Evolutionary conservation across 2,113 vertebrate species (phyloP).

Genomic region (Paradoxurus hermaphroditus): DNA sequence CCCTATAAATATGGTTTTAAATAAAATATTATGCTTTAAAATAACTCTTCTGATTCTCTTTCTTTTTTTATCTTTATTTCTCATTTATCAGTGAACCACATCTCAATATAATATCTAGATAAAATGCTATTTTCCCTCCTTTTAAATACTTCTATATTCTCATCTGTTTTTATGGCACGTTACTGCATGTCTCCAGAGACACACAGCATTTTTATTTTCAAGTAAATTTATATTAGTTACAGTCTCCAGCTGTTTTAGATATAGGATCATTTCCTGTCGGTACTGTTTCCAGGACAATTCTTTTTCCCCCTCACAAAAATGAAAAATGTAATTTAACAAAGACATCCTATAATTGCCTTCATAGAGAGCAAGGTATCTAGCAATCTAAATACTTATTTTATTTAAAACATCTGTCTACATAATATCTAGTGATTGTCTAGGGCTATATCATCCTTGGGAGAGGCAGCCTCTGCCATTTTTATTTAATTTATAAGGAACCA

Average conservation of each 20-base stretch:
- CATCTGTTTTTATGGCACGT: slow-evolving; percentile 84
- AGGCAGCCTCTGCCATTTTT: slow-evolving; percentile 83
- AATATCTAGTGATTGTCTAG: slow-evolving; percentile 82
- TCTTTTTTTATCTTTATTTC: slow-evolving; percentile 51
- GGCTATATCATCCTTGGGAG: slow-evolving; percentile 80
- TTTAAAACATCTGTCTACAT: slow-evolving; percentile 88
- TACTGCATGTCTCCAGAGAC: slow-evolving; percentile 85
- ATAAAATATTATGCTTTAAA: slow-evolving; percentile 48
- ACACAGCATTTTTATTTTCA: slow-evolving; percentile 87
- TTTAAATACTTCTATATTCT: slow-evolving; percentile 81
- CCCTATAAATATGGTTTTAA: slow-evolving; percentile 30
- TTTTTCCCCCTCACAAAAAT: slow-evolving; percentile 80
- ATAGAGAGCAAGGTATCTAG: slow-evolving; percentile 87
- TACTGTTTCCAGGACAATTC: slow-evolving; percentile 84
- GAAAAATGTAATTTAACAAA: slow-evolving; percentile 88
- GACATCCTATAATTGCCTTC: slow-evolving; percentile 86
- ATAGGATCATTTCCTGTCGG: slow-evolving; percentile 88
- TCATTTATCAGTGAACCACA: slow-evolving; percentile 54
- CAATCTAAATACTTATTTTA: slow-evolving; percentile 87
- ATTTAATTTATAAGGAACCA: slow-evolving; percentile 83
- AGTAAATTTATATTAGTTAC: slow-evolving; percentile 88
- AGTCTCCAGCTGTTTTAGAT: slow-evolving; percentile 90
- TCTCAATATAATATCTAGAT: slow-evolving; percentile 72
- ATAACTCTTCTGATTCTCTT: slow-evolving; percentile 54
- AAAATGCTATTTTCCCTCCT: slow-evolving; percentile 69